Percentiles rank a stretch among this genome's conserved stretches.
These are phyloP conservation scores for Teleogryllus oceanicus DNA, from an alignment of 2,888 invertebrate genomes.

Conservation along the genomic window DNA sequence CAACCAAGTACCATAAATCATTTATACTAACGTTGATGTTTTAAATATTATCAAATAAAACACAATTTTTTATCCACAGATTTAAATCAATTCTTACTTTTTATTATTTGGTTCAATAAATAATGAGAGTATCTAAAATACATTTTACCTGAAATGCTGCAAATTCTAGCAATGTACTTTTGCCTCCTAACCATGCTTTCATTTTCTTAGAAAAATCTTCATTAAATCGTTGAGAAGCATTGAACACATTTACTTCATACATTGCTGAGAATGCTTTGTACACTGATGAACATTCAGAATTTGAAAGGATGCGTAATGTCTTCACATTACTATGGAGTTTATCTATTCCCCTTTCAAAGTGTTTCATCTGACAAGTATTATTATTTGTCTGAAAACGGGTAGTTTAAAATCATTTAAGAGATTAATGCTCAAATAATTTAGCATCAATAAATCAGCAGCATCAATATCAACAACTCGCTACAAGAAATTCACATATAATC, in stretches of 20 bases:
- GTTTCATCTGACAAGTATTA: too few species aligned
- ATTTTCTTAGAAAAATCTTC: slow-evolving; percentile 28
- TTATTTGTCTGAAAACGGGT: too few species aligned
- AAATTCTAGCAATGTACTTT: slow-evolving; percentile 24
- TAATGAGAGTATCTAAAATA: too few species aligned
- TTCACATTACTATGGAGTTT: background rate
- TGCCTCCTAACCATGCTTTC: slow-evolving; percentile 29
- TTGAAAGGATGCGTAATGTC: background rate
- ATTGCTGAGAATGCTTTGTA: slow-evolving; percentile 35
- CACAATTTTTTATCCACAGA: too few species aligned
- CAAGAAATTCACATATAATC: too few species aligned
- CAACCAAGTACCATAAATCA: background rate
- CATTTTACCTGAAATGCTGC: slow-evolving; percentile 29
- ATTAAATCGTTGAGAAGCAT: slow-evolving; percentile 27
- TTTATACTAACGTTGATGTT: background rate
- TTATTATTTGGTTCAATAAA: too few species aligned
- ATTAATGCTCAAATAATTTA: too few species aligned
- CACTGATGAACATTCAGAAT: slow-evolving; percentile 33
- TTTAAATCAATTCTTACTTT: too few species aligned
- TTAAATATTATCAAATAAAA: too few species aligned
- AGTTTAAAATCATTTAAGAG: too few species aligned
- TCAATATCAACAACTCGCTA: too few species aligned
- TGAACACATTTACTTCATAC: slow-evolving; percentile 30
- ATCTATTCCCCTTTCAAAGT: background rate
- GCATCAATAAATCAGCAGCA: too few species aligned